Evolutionary conservation across 2,797 vertebrate genomes (phyloP), one percentile per base, ranked within the genome.

Genomic region (Ficedula albicollis): DNA sequence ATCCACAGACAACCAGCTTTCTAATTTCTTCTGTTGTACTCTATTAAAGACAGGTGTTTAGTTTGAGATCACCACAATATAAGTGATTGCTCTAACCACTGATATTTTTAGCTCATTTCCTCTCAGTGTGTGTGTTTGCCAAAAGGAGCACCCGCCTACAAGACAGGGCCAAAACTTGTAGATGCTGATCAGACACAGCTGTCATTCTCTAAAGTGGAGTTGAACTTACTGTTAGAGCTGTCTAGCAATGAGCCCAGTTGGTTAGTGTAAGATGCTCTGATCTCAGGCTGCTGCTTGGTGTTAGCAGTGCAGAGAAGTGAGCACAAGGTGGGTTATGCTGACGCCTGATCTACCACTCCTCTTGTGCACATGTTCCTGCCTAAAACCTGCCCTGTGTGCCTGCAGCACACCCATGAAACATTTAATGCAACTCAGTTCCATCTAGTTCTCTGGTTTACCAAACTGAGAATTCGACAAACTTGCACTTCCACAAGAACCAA

Each of bases 161-260:
- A 89, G n/a, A 52, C 11, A 79, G 39, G 30, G 21, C 14, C 63
- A 59, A 54, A 60, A 44, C 18, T 48, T 75, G 22, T 43, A 63
- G 51, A 32, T 43, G 15, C 15, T 15, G 27, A 43, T 43, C 60
- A 52, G 34, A 10, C 16, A 10, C 13, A 73, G 25, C 20, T 87
- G n/a, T 46, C 19, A 6, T 41, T 77, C 13, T 46, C n/a, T 36
- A 5, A 25, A 0, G 0, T 27, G 23, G 20, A 73, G 18, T 6
- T 67, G 60, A 64, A 43, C 54, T 15, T 17, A 1, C 1, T 48
- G 3, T 62, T 73, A 58, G 22, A 58, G 26, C 20, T 41, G 1
- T 2, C 3, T 0, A n/a, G 8, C 15, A 29, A 17, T 8, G 26
- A 69, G 10, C 26, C 12, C n/a, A n/a, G 27, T 1, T 43, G 46